Evolutionary conservation across 2,797 vertebrate species (phyloP).

Genomic region (Xiphorhynchus erythropygius): DNA sequence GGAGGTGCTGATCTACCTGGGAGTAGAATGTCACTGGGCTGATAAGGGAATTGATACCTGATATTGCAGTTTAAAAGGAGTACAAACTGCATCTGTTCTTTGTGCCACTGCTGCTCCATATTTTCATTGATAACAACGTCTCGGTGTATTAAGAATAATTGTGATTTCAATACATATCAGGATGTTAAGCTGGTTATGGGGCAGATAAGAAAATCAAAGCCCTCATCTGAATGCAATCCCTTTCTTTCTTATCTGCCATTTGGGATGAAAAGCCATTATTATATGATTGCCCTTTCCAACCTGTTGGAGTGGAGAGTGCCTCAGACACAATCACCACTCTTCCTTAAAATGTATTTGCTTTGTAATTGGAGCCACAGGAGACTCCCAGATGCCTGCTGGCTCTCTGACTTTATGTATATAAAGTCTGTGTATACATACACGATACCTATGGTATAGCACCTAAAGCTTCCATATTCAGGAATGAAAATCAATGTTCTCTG

Average conservation of each 20-base stretch:
- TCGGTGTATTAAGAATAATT: background rate
- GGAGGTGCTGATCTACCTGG: background rate
- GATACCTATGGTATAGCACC: fast-evolving
- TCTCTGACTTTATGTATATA: background rate
- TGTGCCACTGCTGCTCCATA: background rate
- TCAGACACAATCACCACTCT: background rate
- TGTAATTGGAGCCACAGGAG: background rate
- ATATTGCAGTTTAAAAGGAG: background rate
- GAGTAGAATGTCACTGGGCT: background rate
- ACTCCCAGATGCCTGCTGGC: background rate
- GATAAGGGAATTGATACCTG: background rate
- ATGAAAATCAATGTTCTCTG: background rate
- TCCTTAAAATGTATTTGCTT: background rate
- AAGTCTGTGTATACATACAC: background rate
- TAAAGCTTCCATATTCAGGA: background rate
- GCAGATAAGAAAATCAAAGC: background rate
- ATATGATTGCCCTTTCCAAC: background rate
- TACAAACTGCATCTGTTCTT: background rate
- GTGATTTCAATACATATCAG: background rate
- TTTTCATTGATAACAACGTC: background rate
- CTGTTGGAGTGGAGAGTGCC: background rate
- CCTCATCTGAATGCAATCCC: background rate
- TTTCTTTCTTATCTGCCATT: background rate
- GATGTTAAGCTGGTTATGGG: background rate
- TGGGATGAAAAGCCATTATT: background rate